Conservation (phyloP, 2,888 invertebrate genomes). For the Pollenia amentaria region DNA sequence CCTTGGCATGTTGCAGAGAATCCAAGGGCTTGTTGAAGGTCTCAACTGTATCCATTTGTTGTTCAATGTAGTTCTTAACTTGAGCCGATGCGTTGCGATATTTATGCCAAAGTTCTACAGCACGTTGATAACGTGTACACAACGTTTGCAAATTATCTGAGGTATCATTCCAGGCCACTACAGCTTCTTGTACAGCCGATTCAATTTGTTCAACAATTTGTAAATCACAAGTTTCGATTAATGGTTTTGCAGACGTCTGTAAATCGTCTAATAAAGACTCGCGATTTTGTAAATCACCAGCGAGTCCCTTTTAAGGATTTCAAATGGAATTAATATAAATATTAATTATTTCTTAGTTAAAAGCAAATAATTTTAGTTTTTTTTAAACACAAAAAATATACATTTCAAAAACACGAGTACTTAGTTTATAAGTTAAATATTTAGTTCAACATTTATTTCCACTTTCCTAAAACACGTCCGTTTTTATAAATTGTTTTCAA, state of each 20-base stretch:
- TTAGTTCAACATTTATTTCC: not conserved
- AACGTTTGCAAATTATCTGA: slow-evolving; percentile 90
- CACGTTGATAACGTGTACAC: slow-evolving; percentile 91
- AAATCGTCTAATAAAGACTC: slow-evolving; percentile 91
- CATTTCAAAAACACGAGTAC: slow-evolving; percentile 14
- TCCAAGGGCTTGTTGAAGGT: slow-evolving; percentile 88
- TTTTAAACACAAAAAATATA: too few relatives aligned
- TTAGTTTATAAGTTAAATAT: slow-evolving; percentile 10
- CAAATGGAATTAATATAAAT: not conserved
- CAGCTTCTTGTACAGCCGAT: slow-evolving; percentile 91
- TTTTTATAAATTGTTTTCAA: slow-evolving; percentile 60
- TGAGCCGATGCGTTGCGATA: slow-evolving; percentile 92
- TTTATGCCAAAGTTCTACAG: slow-evolving; percentile 92
- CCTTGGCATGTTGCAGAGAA: slow-evolving; percentile 90
- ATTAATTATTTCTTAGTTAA: too few relatives aligned
- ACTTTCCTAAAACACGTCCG: slow-evolving; percentile 51
- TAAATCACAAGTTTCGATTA: slow-evolving; percentile 89
- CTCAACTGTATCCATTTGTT: slow-evolving; percentile 90
- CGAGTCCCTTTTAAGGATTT: slow-evolving; percentile 87
- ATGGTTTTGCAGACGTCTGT: slow-evolving; percentile 89
- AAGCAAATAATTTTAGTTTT: not conserved
- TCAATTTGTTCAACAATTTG: slow-evolving; percentile 90
- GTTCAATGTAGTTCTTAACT: slow-evolving; percentile 91
- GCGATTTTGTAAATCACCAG: slow-evolving; percentile 90
- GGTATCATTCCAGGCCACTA: slow-evolving; percentile 92